Evolutionary conservation across 2,113 vertebrate species (phyloP).

Genomic region (Ivindomyrus marchei): DNA sequence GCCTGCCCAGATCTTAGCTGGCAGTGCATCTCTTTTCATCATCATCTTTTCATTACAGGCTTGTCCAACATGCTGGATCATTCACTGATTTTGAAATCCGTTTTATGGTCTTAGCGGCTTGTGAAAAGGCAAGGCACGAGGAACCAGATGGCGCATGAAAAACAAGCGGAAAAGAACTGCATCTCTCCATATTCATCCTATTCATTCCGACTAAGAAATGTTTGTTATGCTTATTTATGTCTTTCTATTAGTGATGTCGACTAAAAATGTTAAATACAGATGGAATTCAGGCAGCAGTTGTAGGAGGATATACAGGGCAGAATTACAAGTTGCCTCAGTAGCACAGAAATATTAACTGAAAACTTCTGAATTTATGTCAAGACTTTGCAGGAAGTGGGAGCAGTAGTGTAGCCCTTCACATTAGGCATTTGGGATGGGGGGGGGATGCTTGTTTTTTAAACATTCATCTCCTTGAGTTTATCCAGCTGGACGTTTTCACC

Average conservation of each 20-base stretch:
- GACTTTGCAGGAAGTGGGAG: conserved; percentile 21
- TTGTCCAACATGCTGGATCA: neutral
- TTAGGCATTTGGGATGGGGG: conserved; percentile 36
- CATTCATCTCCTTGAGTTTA: conserved; percentile 50
- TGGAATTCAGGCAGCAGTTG: conserved; percentile 25
- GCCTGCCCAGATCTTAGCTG: conserved; percentile 10
- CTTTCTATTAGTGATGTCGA: conserved; percentile 45
- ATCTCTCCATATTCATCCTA: neutral
- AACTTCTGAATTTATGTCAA: conserved; percentile 38
- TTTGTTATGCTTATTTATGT: conserved; percentile 37
- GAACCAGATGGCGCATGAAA: neutral
- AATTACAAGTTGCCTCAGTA: conserved; percentile 46
- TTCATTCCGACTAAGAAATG: neutral
- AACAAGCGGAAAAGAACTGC: neutral
- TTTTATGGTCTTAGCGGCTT: neutral
- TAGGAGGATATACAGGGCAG: conserved; percentile 35
- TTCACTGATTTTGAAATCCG: conserved; percentile 8
- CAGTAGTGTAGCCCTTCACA: conserved; percentile 24
- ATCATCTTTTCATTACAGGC: conserved; percentile 16
- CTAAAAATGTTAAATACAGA: conserved; percentile 34
- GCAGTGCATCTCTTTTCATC: neutral
- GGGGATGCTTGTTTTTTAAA: conserved; percentile 49
- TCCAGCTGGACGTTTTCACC: conserved; percentile 51
- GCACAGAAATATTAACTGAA: conserved; percentile 49
- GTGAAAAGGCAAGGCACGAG: neutral